These are phyloP conservation scores for Thumatha senex DNA, from an alignment of 2,888 invertebrate genomes.

Conservation along the genomic window DNA sequence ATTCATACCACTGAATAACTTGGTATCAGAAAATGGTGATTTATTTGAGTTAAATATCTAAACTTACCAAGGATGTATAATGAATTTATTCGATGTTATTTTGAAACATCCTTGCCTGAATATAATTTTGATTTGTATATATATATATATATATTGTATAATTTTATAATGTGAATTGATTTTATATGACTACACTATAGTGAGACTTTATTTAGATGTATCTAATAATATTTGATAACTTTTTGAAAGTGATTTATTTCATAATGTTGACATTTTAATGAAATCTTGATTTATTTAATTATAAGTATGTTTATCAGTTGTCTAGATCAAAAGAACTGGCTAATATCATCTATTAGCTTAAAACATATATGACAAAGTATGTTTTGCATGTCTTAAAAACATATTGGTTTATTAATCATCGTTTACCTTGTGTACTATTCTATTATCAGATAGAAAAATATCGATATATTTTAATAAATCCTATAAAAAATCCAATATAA, in stretches of 20 bases:
- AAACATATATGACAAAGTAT: too few species aligned
- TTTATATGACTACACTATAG: neutral
- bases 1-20: slow-evolving; percentile 10
- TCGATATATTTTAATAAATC: too few species aligned
- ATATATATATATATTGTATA: slow-evolving; percentile 1
- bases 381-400: too few species aligned
- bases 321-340: too few species aligned
- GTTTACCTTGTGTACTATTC: too few species aligned
- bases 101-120: slow-evolving; percentile 21
- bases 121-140: slow-evolving; percentile 4
- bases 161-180: neutral
- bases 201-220: neutral
- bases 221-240: neutral
- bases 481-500: too few species aligned
- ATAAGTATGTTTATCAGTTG: too few species aligned
- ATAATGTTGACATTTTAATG: neutral
- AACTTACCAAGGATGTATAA: slow-evolving; percentile 21
- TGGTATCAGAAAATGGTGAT: too few species aligned
- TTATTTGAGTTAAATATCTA: too few species aligned
- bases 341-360: too few species aligned
- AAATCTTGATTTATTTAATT: neutral
- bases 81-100: slow-evolving; percentile 9
- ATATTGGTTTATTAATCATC: too few species aligned
- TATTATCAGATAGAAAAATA: too few species aligned
- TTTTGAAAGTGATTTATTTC: neutral